Base-by-base conservation (phyloP, 2,797 vertebrate genomes). In the Pseudochromis fuscus region DNA sequence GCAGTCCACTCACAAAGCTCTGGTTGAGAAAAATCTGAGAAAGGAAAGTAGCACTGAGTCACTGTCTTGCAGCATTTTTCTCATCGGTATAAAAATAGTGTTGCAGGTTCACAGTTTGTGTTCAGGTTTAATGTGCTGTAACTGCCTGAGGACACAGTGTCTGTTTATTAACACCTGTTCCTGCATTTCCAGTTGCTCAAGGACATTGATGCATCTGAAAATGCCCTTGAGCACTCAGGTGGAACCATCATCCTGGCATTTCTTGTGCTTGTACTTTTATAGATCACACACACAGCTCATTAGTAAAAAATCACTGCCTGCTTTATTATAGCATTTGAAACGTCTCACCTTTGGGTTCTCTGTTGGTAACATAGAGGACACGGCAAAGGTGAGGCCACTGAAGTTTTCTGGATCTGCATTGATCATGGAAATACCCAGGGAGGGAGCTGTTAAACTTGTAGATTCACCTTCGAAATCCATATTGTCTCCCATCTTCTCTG, bases 341-440 rank as follows among this genome's bases (percentile, higher is more conserved):
- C 16, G 2, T 61, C 92, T 94, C 68, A 97, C 96, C 95, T 95
- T 56, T 37, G 95, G 94, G 59, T 64, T 61, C 64, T 67, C 30
- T 42, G 37, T 23, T 27, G 33, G 9, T 33, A 87, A 51, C 19
- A 91, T 85, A 12, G 91, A 93, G 3, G 78, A 88, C 10, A 96
- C 91, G 0, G 91, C 93, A 55, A 98, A 97, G 25, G 94, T 93
- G 38, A 96, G 72, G 42, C 96, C 96, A 30, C 65, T 84, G 88
- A 96, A 98, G 1, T 21, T 10, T 0, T 75, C 66, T 62, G 89
- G 83, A 27, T 94, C 88, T 7, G 93, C 87, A 4, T 81, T 80
- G 19, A 93, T 13, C 80, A 97, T 80, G 57, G 94, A 80, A 71
- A 98, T 60, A 4, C 95, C 95, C 82, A 98, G 33, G 0, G 77